These are phyloP conservation scores for Polypterus senegalus DNA, from an alignment of 2,113 vertebrate genomes.

Conservation along the genomic window DNA sequence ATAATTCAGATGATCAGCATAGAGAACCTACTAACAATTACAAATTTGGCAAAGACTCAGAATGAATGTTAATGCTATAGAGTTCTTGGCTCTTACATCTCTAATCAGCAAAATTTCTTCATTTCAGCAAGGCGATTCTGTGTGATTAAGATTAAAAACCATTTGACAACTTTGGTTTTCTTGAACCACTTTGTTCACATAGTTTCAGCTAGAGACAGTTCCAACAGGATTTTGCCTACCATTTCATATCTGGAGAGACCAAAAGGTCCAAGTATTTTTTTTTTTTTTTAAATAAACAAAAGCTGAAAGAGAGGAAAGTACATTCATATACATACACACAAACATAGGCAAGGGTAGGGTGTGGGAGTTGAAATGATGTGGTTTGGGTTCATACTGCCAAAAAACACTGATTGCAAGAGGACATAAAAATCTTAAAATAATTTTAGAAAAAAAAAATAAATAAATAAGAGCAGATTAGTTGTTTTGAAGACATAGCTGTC, in stretches of 20 bases:
- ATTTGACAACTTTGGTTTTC: constrained; percentile 10
- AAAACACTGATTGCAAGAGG: constrained; percentile 32
- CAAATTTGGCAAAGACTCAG: too few relatives aligned
- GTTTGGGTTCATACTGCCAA: constrained; percentile 26
- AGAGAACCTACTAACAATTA: too few relatives aligned
- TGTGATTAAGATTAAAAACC: constrained; percentile 13
- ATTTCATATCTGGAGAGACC: background rate
- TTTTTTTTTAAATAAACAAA: background rate
- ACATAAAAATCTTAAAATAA: constrained; percentile 24
- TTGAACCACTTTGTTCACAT: background rate
- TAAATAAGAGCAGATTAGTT: constrained; percentile 8
- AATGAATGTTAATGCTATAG: too few relatives aligned
- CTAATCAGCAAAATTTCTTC: too few relatives aligned
- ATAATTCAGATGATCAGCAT: too few relatives aligned
- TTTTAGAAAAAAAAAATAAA: constrained; percentile 15
- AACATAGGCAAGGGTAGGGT: constrained; percentile 10
- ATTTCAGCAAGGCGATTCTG: background rate
- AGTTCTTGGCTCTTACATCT: too few relatives aligned
- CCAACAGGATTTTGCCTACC: background rate
- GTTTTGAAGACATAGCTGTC: background rate
- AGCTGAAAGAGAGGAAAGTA: constrained; percentile 7
- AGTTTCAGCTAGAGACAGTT: background rate
- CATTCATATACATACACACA: too few relatives aligned
- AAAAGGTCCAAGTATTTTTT: background rate
- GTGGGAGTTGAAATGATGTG: constrained; percentile 33